Base-by-base conservation (phyloP, 1,140 invertebrate genomes). In the Phortica variegata region DNA sequence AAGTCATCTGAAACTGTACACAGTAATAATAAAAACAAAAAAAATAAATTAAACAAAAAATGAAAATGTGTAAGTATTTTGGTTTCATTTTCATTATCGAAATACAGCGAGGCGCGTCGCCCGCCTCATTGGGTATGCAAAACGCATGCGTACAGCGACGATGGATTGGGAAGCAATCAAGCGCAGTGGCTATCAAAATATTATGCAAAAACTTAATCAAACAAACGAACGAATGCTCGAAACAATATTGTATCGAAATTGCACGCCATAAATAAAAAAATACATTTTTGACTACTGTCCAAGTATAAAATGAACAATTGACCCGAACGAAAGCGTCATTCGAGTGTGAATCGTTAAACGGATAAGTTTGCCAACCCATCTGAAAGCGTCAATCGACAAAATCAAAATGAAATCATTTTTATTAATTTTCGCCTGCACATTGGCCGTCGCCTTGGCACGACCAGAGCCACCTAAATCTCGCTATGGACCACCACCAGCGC, bases 401-500 rank as follows among this genome's bases (percentile, higher is more conserved):
- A 66, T 54, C 58, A 54, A 65, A 43, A 54, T 44, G 13, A 56
- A 60, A 42, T 40, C 57, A 31, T 18, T 69, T n/a, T 31, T 65
- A 16, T 44, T 59, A 5, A 20, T 58, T 37, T 34, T 72, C 33
- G 47, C 48, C 13, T 57, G 50, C 45, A 48, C 49, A 12, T 12
- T 69, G 47, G 71, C 69, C 15, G 15, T 72, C 5, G 58, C 55
- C n/a, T 17, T 57, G 49, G 73, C 66, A 19, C 65, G 68, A 5
- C 73, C 74, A 13, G 71, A 76, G 43, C 65, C 71, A 34, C 74
- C 74, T 1, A 61, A 54, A 34, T 20, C 57, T 5, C 65, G 70
- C 5, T 75, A 74, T 21, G 70, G 70, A 12, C 52, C 65, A 43
- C 65, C 73, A 23, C 66, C 72, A 0, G 61, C 62, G 26, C 60